Evolutionary conservation across 1,140 invertebrate species (phyloP), one percentile per base, ranked within the genome.

Genomic region (Thaumatotibia leucotreta): DNA sequence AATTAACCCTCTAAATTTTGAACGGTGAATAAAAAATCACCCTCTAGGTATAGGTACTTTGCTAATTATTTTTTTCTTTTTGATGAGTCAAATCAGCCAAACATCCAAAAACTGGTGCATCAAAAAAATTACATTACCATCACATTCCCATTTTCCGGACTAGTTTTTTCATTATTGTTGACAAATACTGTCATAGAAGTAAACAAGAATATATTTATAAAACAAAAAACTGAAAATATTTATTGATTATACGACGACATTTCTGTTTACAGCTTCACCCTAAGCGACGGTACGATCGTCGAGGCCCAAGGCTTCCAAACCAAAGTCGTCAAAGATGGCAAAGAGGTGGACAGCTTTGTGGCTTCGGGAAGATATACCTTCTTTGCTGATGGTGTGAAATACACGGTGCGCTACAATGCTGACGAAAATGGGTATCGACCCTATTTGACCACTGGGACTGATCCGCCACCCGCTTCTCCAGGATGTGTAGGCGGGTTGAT

Each of bases 261-360:
- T 4, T 35, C 10, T 23, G 62, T 27, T 74, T 78, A 4, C 68
- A 81, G 27, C 82, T 84, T 62, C 29, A n/a, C 22, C 20, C 49
- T 84, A 1, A 66, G 70, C 33, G 70, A 83, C 61, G 87, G 75
- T 0, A 72, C 72, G 2, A 70, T 80, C 24, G 11, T 49, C 11
- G 61, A 66, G 65, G 45, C 76, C 27, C 31, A 69, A 6, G 70
- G 69, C 31, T 65, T 23, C 0, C 11, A 23, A 23, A 22, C 23
- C 1, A 52, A 52, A 23, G 49, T 50, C 9, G 49, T 23, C 8
- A 52, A 24, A 9, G 49, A 52, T 2, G 49, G 49, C 11, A 24
- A 23, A 52, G 49, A 52, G 3, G 20, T 11, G 35, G 35, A 39
- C 4, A 4, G 4, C 23, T 24, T 52, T 9, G 23, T 24, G 6